Evolutionary conservation across 37 sponge, comb jelly and placozoan genomes (phyloP).

Genomic region (Chondrosia reniformis): DNA sequence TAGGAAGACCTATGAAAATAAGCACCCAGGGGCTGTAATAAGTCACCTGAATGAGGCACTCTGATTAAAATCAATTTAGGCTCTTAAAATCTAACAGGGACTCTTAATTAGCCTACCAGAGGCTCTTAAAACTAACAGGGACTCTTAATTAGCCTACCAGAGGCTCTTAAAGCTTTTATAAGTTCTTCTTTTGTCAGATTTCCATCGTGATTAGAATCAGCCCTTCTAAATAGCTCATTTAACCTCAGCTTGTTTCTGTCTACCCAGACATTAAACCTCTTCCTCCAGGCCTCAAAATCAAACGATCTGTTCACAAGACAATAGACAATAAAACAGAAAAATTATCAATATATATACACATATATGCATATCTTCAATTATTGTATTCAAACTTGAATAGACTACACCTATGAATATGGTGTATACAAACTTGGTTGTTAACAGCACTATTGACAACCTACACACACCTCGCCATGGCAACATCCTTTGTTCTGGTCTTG

Average conservation of each 20-base stretch:
- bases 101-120: slow-evolving; percentile 53
- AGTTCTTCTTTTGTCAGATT: slow-evolving; percentile 75
- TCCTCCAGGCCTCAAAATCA: slow-evolving; percentile 74
- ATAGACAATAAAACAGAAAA: not conserved
- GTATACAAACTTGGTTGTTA: too few relatives aligned
- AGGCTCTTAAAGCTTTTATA: slow-evolving; percentile 68
- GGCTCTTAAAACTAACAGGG: too few relatives aligned
- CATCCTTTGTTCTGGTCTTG: slow-evolving; percentile 51
- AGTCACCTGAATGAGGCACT: too few relatives aligned
- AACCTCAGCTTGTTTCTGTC: slow-evolving; percentile 75
- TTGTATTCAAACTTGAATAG: not conserved
- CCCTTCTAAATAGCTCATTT: slow-evolving; percentile 68
- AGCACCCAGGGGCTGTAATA: too few relatives aligned
- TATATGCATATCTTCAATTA: not conserved
- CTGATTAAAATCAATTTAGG: too few relatives aligned
- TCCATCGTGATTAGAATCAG: slow-evolving; percentile 80
- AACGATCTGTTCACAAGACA: too few relatives aligned
- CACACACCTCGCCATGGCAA: slow-evolving; percentile 55
- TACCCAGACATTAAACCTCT: slow-evolving; percentile 65
- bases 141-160: slow-evolving; percentile 53
- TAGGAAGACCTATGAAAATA: slow-evolving; percentile 63
- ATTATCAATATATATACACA: too few relatives aligned
- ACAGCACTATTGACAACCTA: not conserved
- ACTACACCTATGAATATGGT: too few relatives aligned
- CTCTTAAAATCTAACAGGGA: too few relatives aligned